Evolutionary conservation across 1,140 invertebrate species (phyloP), one percentile per base, ranked within the genome.

Genomic region (Hesperophylax magnus): DNA sequence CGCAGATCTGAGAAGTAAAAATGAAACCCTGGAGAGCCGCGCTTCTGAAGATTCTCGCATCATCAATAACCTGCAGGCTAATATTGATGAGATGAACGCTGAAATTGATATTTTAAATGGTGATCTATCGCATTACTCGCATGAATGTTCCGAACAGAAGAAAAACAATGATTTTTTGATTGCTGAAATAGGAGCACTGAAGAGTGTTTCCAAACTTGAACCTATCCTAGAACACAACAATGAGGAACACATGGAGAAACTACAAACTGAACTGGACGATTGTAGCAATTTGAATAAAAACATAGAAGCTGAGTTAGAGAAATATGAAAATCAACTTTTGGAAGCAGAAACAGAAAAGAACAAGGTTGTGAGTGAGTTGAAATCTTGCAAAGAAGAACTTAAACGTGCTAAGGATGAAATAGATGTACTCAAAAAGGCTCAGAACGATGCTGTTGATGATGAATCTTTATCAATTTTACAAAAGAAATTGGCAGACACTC

Each of bases 91-190:
- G 76, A 83, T 90, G 34, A 87, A 87, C 4, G 86, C 88, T 39
- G 92, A 92, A 85, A 92, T 91, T 85, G 91, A 92, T 84, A 91
- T 91, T 39, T 85, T 92, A 0, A 91, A 91, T 78, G 89, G 90
- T 34, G 92, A 92, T 85, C 88, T 92, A 39, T 88, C 90, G 77
- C 91, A 93, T 84, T 92, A 91, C 69, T 92, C 93, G 83, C 86
- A 90, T n/a, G 92, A 94, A 86, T 90, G 92, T 75, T 90, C 89
- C 58, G 92, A 93, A 86, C 90, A 93, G 85, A 92, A 92, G 84
- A 92, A 93, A 84, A 93, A 93, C 85, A 93, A 94, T 84, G 93
- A 93, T 85, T 88, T 92, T 80, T 86, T 94, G 18, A 90, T 93
- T 84, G 90, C 90, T 72, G 92, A 93, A 86, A 89, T 94, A 81